Conservation (phyloP, 2,113 vertebrate genomes). For the Silurus meridionalis region DNA sequence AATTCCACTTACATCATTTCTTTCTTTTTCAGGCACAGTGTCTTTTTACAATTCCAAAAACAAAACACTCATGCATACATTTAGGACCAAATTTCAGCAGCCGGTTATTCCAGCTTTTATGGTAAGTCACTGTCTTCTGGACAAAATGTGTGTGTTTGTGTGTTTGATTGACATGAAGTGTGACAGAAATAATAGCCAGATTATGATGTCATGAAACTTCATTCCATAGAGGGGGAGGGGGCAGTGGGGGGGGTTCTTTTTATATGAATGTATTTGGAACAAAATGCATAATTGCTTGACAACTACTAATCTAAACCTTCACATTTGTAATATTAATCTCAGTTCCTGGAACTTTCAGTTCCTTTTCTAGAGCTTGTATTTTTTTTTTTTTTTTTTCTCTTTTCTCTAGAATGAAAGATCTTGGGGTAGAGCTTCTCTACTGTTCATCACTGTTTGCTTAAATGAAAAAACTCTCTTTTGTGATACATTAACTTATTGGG, state of each 20-base stretch:
- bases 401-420: neutral
- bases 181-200: neutral
- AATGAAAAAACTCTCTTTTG: neutral
- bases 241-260: too few species aligned
- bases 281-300: neutral
- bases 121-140: constrained; percentile 62
- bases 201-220: neutral
- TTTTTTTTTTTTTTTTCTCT: neutral
- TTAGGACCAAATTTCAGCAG: constrained; percentile 89
- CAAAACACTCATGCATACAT: constrained; percentile 89
- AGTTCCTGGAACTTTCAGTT: neutral
- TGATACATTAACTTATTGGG: too few species aligned
- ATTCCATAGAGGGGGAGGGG: neutral
- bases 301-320: neutral
- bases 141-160: neutral
- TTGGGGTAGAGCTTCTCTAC: neutral
- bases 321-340: neutral
- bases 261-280: neutral
- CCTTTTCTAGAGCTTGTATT: neutral
- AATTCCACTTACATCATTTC: neutral
- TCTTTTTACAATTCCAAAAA: constrained; percentile 92
- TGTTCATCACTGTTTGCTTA: neutral
- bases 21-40: constrained; percentile 74
- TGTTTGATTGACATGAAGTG: neutral
- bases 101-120: constrained; percentile 90